Base-by-base conservation (phyloP, 2,113 vertebrate species). In the Peucedramus taeniatus region DNA sequence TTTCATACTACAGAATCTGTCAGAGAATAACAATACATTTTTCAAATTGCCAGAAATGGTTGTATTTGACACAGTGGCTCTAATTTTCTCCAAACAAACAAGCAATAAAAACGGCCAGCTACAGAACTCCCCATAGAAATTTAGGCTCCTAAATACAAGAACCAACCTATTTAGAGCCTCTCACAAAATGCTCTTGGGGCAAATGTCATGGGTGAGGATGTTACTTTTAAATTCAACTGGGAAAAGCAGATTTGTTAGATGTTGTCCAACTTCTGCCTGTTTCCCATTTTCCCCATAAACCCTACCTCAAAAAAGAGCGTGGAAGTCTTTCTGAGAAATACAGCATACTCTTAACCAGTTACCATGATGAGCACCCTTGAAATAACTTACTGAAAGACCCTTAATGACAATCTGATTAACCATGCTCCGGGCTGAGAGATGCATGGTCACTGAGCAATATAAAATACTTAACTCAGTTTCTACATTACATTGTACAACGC, bases 341-440 rank as follows among this genome's bases (percentile, higher is more conserved):
- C 14, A 40, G 1, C 0, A 8, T 26, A 39, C 23, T 77, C 51
- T 84, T 40, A 69, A 47, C 4, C 26, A 22, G 61, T 53, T 77
- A 77, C 6, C 18, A 26, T 10, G n/a, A 77, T 0, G 0, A 30
- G 9, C 6, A 81, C 18, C 59, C 49, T 74, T 54, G 18, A 92
- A 81, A 63, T 42, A 83, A 77, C 23, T 74, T 74, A 63, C 11
- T 81, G 37, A 77, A 37, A 8, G 19, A 56, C 47, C 50, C 9
- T 51, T 33, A 53, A 54, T 1, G 7, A 60, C 13, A 86, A 39
- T 18, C 11, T 86, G 37, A 95, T 53, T 64, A 83, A 70, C 4
- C 18, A 57, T 7, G 20, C 15, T 30, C 51, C 63, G 71, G 39
- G 10, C 35, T 74, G 59, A 80, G 45, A 51, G 33, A 65, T 17